Evolutionary conservation across 2,888 invertebrate species (phyloP), one percentile per base, ranked within the genome.

Genomic region (Cryptocephalus moraei): DNA sequence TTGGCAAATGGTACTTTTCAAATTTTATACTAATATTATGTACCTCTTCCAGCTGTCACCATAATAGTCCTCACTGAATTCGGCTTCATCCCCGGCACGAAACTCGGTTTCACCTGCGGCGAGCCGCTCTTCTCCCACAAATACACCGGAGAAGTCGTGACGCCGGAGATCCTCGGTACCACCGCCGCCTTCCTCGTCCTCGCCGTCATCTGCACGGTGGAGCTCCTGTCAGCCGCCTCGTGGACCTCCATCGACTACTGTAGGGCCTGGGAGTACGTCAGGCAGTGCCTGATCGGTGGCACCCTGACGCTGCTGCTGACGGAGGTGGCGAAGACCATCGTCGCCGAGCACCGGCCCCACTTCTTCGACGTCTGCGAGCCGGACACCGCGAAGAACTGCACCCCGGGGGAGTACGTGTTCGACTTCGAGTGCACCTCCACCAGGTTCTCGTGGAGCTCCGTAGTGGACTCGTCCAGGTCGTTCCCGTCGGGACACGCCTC

Each of bases 401-500:
- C 77, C 6, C 49, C 68, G 33, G 75, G 74, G 68, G 80, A 80
- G 53, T 86, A 77, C 63, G 71, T 86, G 10, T 67, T 69, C 45
- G 71, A 69, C 43, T 86, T 80, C 67, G 75, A 71, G 1, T 88
- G 88, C 65, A 83, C 80, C 0, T 82, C 80, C 38, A 74, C 71
- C 10, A 66, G 71, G 39, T 73, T 74, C 60, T 73, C 76, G 12
- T 60, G 68, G 22, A 80, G 79, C 62, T 72, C 76, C 43, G 70
- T 82, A 46, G 75, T 75, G 41, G 87, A 88, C 66, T 75, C 61
- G 64, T 80, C 74, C 60, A 82, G 74, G 73, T 87, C 78, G 61
- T 82, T 88, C 64, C 88, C 87, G 1, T 88, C 87, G 0, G 87
- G 85, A 9, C 89, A 89, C 67, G 76, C 88, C 1, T 80, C 86